Base-by-base conservation (phyloP, 2,888 invertebrate species). In the Oxytorus armatus region DNA sequence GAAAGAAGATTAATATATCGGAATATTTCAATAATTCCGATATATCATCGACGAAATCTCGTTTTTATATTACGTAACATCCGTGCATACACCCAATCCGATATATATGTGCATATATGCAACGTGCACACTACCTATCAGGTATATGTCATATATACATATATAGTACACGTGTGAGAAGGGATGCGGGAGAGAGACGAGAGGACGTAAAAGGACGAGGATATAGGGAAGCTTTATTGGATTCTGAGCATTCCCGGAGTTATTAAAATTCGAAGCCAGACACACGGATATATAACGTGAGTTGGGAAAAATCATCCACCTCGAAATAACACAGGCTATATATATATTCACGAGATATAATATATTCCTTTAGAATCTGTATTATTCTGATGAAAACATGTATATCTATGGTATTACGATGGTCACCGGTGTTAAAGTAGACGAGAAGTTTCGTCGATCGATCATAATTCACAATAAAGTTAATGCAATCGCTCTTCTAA, bases 251-350 rank as follows among this genome's bases (percentile, higher is more conserved):
- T 91, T 90, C 91, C 86, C 90, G 79, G 86, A 90, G 91, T 91
- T 91, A 91, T 91, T 91, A 90, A 91, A 91, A 91, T 91, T 91
- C 90, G 90, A 89, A 89, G 89, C 90, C 88, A 89, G 89, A 86
- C 89, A 85, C 89, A 86, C 82, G 85, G 78, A 76, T 81, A 84
- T 21, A 36, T 33, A 55, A 47, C 21, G 25, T 47, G 49, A 18
- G 65, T 36, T 42, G 61, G 33, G 42, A 59, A 89, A 90, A 90
- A 85, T 85, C 55, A 25, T 57, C 23, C 61, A 44, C 33, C 25
- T 59, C 59, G 59, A 39, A 25, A 53, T 72, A 51, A 88, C 39
- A 51, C 51, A 47, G 53, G 18, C 14, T 55, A 69, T 53, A 65
- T 49, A 70, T 51, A 21, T 49, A 39, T 39, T 14, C 29, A 33